Evolutionary conservation across 2,797 vertebrate species (phyloP), one percentile per base, ranked within the genome.

Genomic region (Labroides dimidiatus): DNA sequence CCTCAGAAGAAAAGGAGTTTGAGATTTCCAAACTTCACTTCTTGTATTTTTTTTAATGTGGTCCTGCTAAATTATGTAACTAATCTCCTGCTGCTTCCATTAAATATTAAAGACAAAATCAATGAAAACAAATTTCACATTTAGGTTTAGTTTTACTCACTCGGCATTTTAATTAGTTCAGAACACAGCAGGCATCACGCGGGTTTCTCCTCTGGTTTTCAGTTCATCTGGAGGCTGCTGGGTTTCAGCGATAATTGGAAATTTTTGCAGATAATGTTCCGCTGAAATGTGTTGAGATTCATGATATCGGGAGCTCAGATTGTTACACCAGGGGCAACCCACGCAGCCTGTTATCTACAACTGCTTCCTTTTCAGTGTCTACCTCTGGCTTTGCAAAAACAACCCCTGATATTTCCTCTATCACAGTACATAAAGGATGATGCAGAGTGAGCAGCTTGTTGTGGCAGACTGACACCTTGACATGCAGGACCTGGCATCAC

Each of bases 181-280:
- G 10, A 23, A 27, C 23, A 30, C 6, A 47, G 24, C 24, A 20
- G 33, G 11, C 20, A 20, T 10, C 9, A 19, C 14, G 54, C 4
- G 12, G 10, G 17, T 52, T 61, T 61, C 41, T 17, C 16, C 39
- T 30, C 33, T 39, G 20, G 14, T 47, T 47, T 47, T 47, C 2
- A 41, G 30, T 62, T 54, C 42, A 10, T 55, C 43, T 19, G 2
- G 14, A 42, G 43, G 68, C 59, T 71, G 58, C n/a, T 12, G 24
- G 19, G 54, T 19, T 13, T 39, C 49, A 66, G 23, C 10, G 37
- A 23, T 51, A 7, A 59, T 19, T 24, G 33, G 16, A 21, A 14
- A 33, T n/a, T 59, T n/a, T 23, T 16, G 21, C n/a, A 21, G 23
- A 36, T 42, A 6, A 21, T 1, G 4, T 33, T 21, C n/a, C 23